A percentile compares a stretch with the other conserved stretches of the same genome.
These are phyloP conservation scores for Sebastes minor DNA, from an alignment of 2,797 vertebrate genomes.

Conservation along the genomic window DNA sequence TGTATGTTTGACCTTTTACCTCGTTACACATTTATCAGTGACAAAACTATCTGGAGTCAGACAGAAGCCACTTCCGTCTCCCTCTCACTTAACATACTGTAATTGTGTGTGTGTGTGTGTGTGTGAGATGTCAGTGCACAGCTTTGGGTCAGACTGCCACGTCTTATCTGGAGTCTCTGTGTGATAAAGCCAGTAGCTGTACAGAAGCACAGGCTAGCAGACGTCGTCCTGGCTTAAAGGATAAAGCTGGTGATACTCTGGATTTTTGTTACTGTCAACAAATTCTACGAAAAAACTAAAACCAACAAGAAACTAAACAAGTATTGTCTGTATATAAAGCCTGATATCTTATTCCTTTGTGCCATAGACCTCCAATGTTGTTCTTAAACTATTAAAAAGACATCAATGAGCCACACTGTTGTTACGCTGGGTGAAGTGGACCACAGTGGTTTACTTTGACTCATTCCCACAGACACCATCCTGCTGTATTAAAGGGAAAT, in stretches of 20 bases:
- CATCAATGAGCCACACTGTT: no score
- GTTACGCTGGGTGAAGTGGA: neutral
- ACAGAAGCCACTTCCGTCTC: constrained; percentile 58
- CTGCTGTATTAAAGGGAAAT: neutral
- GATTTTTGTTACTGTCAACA: constrained; percentile 8
- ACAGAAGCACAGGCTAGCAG: constrained; percentile 21
- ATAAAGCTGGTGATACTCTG: neutral
- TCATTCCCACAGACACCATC: neutral
- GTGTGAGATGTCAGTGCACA: constrained; percentile 32
- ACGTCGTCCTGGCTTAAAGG: constrained; percentile 5
- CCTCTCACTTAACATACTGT: constrained; percentile 56
- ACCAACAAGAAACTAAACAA: neutral
- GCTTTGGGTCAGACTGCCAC: constrained; percentile 56
- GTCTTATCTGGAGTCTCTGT: constrained; percentile 61
- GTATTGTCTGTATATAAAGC: neutral
- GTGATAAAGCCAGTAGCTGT: constrained; percentile 54
- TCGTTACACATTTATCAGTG: constrained; percentile 57
- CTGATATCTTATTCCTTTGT: neutral
- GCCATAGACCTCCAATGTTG: neutral
- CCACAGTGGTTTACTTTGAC: neutral
- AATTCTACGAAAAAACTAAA: constrained; percentile 4
- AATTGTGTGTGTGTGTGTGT: constrained; percentile 38
- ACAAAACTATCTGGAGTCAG: constrained; percentile 63
- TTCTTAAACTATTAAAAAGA: neutral
- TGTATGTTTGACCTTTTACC: constrained; percentile 57